Conservation (phyloP, 2,797 vertebrate genomes). For the Geotrypetes seraphini region DNA sequence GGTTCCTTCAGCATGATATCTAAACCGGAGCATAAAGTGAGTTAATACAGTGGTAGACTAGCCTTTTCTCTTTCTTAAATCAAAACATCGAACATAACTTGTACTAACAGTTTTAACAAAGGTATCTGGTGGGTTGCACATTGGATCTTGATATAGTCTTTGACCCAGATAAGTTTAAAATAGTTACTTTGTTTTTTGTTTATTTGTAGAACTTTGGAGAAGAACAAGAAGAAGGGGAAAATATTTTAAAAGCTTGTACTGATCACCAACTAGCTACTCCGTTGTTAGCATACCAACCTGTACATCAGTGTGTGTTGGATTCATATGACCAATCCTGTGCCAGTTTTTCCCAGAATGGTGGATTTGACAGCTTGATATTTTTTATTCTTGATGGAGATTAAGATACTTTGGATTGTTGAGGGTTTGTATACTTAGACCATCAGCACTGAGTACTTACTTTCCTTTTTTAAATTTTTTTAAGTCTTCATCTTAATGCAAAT, state of each 20-base stretch:
- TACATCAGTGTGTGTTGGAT: slow-evolving; percentile 73
- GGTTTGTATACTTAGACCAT: slow-evolving; percentile 73
- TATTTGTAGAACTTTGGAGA: slow-evolving; percentile 91
- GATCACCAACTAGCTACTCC: slow-evolving; percentile 54
- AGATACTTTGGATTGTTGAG: slow-evolving; percentile 64
- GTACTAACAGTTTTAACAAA: no score
- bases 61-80: no score
- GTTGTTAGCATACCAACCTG: slow-evolving; percentile 79
- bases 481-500: slow-evolving; percentile 61
- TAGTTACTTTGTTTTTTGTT: slow-evolving; percentile 6
- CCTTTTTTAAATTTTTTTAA: slow-evolving; percentile 44
- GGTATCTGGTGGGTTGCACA: no score
- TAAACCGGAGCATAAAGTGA: no score
- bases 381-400: slow-evolving; percentile 63
- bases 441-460: slow-evolving; percentile 63
- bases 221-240: slow-evolving; percentile 99
- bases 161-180: background rate
- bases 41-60: no score
- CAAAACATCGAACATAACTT: no score
- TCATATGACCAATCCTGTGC: slow-evolving; percentile 63
- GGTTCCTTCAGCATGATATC: no score
- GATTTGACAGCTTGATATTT: slow-evolving; percentile 70
- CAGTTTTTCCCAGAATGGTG: slow-evolving; percentile 65
- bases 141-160: no score
- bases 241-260: slow-evolving; percentile 79